Percentiles rank a stretch among this genome's conserved stretches.
phyloP scores from a whole-genome alignment of 1,140 invertebrate species.

The Drosophila dunni region DNA sequence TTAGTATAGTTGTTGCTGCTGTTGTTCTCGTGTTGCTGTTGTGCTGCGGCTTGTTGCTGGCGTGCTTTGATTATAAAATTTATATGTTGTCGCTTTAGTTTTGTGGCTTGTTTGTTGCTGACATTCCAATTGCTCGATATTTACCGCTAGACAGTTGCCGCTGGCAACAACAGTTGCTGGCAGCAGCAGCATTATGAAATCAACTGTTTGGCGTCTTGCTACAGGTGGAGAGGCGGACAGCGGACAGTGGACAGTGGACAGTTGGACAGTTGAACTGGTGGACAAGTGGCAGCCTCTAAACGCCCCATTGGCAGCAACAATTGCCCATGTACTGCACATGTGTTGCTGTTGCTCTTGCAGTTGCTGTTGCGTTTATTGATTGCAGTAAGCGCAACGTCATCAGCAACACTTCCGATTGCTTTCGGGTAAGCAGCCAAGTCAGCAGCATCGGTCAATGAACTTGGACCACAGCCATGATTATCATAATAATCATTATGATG shows the following conservation, averaged over 20 bases:
- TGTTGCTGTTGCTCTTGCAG: conserved; percentile 11
- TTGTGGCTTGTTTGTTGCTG: conserved; percentile 25
- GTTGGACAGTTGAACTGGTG: conserved; percentile 14
- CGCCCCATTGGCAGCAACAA: conserved; percentile 36
- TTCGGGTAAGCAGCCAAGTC: conserved; percentile 24
- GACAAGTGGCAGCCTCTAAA: conserved; percentile 20
- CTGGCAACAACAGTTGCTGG: conserved; percentile 18
- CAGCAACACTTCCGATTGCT: conserved; percentile 49
- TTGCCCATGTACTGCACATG: conserved; percentile 42
- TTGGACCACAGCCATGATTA: conserved; percentile 4
- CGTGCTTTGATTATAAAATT: conserved; percentile 36
- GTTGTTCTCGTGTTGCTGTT: conserved; percentile 6
- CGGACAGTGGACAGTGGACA: conserved; percentile 2
- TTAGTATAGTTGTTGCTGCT: conserved; percentile 2
- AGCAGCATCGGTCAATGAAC: conserved; percentile 26
- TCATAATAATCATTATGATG: not conserved
- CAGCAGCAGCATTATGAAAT: conserved; percentile 46
- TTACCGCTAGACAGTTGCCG: conserved; percentile 52
- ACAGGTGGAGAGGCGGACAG: conserved; percentile 12
- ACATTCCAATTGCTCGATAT: conserved; percentile 47
- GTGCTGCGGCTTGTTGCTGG: conserved; percentile 28
- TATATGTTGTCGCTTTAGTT: conserved; percentile 19
- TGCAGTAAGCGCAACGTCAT: conserved; percentile 38
- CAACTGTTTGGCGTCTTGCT: conserved; percentile 16
- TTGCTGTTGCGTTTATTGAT: conserved; percentile 40